Evolutionary conservation across 1,140 invertebrate species (phyloP), one percentile per base, ranked within the genome.

Genomic region (Bombyx mandarina): DNA sequence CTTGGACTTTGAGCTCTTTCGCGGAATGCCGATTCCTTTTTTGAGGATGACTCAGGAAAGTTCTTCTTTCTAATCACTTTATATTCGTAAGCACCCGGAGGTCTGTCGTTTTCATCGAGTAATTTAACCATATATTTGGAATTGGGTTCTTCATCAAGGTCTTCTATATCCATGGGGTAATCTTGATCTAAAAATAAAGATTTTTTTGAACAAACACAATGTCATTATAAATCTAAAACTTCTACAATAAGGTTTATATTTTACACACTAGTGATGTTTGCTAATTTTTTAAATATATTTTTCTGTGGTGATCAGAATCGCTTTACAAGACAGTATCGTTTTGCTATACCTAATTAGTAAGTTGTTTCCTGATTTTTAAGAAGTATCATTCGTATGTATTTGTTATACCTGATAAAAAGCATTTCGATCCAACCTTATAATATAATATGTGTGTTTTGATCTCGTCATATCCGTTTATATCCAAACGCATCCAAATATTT

Each of bases 1-100:
- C 81, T 78, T 8, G 88, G 77, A 71, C 90, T 89, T 63, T 88
- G 84, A 61, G 79, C 80, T 57, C 89, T 74, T 63, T 91, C 89
- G 58, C 90, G 82, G 59, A 91, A 91, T 22, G 89, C 77, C 4
- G 89, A 90, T 60, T 86, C 82, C 61, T 75, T 79, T 43, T 67
- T 70, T 51, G 54, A 42, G 18, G 62, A 43, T 43, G 53, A 45
- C 42, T 72, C 70, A 54, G 54, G 47, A 12, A 67, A 66, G 51
- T 75, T 83, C 56, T 82, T 82, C 62, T 83, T 85, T 57, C 80
- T 85, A 6, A 85, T 79, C 52, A 83, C 64, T 73, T 85, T 81
- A 45, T 86, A 85, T 66, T 83, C 77, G 54, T 85, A 86, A 22
- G 66, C 61, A 52, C 78, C 72, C 47, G 71, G 63, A 51, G 75